Evolutionary conservation across 2,888 invertebrate genomes (phyloP).

Genomic region (Mechanitis messenoides): DNA sequence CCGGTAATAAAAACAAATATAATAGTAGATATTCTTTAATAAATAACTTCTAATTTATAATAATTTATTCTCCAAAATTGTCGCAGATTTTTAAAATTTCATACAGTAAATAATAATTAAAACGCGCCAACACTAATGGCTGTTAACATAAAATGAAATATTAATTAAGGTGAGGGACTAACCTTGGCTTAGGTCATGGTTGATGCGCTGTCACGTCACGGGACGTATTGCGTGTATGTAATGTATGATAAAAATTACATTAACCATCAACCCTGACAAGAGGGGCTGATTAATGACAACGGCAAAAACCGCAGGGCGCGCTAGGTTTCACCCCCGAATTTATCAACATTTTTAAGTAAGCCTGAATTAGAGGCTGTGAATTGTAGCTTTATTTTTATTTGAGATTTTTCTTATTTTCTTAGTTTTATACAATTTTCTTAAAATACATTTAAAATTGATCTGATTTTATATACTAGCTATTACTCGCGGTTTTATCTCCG

Average conservation of each 20-base stretch:
- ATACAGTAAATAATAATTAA: conserved; percentile 1
- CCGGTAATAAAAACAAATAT: no score
- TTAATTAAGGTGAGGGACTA: conserved; percentile 7
- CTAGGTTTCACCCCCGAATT: conserved; percentile 50
- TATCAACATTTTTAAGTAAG: conserved; percentile 44
- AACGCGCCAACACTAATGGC: conserved; percentile 5
- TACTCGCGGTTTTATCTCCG: no score
- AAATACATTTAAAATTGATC: no score
- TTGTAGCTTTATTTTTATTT: no score
- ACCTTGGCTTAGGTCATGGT: conserved; percentile 24
- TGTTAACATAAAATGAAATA: conserved; percentile 6
- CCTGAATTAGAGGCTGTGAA: conserved; percentile 24
- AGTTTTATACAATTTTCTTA: no score
- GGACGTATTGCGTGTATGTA: conserved; percentile 30
- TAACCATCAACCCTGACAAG: conserved; percentile 55
- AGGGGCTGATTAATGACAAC: conserved; percentile 60
- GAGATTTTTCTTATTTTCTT: no score
- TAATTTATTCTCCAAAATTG: not conserved
- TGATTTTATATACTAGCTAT: no score
- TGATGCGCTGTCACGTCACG: conserved; percentile 23
- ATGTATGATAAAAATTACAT: conserved; percentile 56
- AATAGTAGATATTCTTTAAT: no score
- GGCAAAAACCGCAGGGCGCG: conserved; percentile 46
- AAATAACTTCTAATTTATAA: no score
- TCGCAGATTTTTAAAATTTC: not conserved